Evolutionary conservation across 2,113 vertebrate species (phyloP).

Genomic region (Gambusia affinis): DNA sequence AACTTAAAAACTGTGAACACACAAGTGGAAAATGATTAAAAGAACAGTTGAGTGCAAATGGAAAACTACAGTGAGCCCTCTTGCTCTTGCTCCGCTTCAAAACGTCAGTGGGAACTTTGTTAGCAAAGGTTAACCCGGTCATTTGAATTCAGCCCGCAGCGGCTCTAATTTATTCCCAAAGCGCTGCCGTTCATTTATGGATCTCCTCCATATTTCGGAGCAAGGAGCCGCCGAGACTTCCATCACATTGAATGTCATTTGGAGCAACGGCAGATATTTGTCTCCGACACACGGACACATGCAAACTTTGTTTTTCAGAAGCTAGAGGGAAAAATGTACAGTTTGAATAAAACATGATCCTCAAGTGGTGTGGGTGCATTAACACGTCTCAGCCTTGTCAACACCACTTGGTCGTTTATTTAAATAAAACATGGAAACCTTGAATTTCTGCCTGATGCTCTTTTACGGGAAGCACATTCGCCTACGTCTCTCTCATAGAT

Average conservation of each 20-base stretch:
- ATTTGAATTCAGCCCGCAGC: conserved; percentile 64
- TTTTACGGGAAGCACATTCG: conserved; percentile 33
- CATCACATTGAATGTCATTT: conserved; percentile 33
- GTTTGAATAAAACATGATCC: conserved; percentile 12
- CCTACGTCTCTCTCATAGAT: conserved; percentile 54
- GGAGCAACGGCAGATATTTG: conserved; percentile 16
- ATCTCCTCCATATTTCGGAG: conserved; percentile 46
- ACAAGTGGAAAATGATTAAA: conserved; percentile 45
- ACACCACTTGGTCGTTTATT: conserved; percentile 17
- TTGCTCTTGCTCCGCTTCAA: conserved; percentile 15
- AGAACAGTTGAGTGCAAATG: conserved; percentile 33
- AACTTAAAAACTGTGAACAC: conserved; percentile 37
- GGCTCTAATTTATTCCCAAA: conserved; percentile 62
- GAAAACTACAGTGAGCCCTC: conserved; percentile 36
- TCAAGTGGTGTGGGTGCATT: not conserved
- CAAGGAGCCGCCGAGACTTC: conserved; percentile 20
- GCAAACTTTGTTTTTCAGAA: not conserved
- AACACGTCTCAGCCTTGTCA: not conserved
- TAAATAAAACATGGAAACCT: conserved; percentile 35
- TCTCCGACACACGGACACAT: conserved; percentile 16
- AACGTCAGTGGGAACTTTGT: conserved; percentile 60
- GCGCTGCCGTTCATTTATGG: conserved; percentile 52
- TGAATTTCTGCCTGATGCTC: conserved; percentile 47
- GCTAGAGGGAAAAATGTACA: not conserved
- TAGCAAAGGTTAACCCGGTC: conserved; percentile 61